Base-by-base conservation (phyloP, 2,113 vertebrate genomes). In the Sinocyclocheilus maitianheensis region DNA sequence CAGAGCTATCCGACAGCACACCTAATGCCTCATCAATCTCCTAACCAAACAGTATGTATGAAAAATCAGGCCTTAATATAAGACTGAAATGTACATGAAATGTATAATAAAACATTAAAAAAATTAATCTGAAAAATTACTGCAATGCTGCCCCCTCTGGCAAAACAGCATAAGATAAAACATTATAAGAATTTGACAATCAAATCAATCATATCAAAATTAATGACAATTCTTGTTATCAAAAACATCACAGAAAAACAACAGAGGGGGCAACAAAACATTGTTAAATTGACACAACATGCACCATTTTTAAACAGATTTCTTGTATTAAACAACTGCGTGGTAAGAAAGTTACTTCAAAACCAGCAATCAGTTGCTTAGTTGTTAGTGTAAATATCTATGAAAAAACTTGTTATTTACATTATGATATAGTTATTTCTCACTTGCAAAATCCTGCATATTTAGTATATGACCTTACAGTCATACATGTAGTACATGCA, bases 1-100 rank as follows among this genome's bases (percentile, higher is more conserved):
- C 97, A 1, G 97, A 98, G 96, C 96, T 97, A 92, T 91, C 93
- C 91, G 96, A 96, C 92, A 96, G 91, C 91, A 91, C 93, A 62
- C 97, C 97, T 89, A 98, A 93, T 89, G 97, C 96, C 90, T 95
- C 91, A 83, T 88, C 92, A 91, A 98, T 88, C 85, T 97, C 97
- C 85, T 86, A 55, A 63, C 67, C 85, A 81, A 58, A 1, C 18
- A 69, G 34, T 30, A 46, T 82, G 60, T 69, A 62, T 85, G 46
- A 86, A 58, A 74, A 74, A 37, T 58, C 30, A 72, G 16, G 18
- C 30, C 43, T 43, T 40, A 43, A 34, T 7, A 34, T 34, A 78
- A n/a, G 53, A 78, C 13, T 78, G 51, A 78, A 26, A 78, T 55
- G 75, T 34, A 53, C 48, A 77, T 46, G 1, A 77, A 60, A 79